phyloP scores from a whole-genome alignment of 64 coral and sea anemone species.

The Montipora capricornis region DNA sequence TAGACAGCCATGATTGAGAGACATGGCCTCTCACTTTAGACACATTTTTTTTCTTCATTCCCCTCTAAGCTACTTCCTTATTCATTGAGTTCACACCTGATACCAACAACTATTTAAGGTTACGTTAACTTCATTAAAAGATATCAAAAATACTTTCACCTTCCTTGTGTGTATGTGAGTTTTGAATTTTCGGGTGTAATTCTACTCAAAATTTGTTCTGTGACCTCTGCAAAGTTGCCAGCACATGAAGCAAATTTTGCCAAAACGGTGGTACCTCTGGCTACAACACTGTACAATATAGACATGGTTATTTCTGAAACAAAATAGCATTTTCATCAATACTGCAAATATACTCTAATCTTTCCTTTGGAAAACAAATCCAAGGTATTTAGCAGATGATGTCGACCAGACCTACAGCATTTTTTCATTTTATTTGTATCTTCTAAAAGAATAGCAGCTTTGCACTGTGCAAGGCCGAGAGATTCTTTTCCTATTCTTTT shows the following conservation, averaged over 20 bases:
- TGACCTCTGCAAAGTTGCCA: slow-evolving; percentile 99
- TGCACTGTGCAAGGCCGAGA: no score
- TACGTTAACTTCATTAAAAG: neutral
- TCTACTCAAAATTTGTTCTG: slow-evolving; percentile 96
- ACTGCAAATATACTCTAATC: no score
- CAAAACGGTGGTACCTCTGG: slow-evolving; percentile 92
- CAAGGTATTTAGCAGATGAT: no score
- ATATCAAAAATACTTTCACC: slow-evolving; percentile 35
- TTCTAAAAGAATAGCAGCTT: no score
- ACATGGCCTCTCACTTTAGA: no score
- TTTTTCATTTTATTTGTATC: no score
- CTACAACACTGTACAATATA: slow-evolving; percentile 94
- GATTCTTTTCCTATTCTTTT: no score
- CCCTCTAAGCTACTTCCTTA: no score
- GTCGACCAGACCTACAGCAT: no score
- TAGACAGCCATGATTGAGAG: no score
- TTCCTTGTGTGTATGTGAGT: slow-evolving; percentile 97
- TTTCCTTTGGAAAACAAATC: no score
- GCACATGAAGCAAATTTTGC: slow-evolving; percentile 99
- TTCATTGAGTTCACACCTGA: neutral
- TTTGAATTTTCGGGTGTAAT: slow-evolving; percentile 99
- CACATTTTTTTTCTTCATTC: no score
- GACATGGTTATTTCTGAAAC: slow-evolving; percentile 73
- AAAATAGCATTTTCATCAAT: neutral
- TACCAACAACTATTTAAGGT: neutral